Base-by-base conservation (phyloP, 2,888 invertebrate genomes). In the Netelia melanura region DNA sequence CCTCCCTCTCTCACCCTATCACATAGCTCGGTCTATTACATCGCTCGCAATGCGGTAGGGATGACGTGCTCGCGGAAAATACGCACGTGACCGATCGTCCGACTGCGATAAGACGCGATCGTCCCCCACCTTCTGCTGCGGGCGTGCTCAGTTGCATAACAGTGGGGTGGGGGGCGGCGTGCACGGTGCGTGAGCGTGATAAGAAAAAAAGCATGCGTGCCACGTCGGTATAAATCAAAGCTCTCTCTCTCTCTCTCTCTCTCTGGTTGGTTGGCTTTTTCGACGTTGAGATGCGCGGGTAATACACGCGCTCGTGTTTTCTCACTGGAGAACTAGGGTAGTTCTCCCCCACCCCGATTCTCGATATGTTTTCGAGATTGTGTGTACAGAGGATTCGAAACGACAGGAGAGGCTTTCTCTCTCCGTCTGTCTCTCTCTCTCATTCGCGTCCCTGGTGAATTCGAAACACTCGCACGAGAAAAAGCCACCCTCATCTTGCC, bases 141-240 rank as follows among this genome's bases (percentile, higher is more conserved):
- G 9, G 17, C 21, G 58, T 9, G n/a, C 17, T 6, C 17, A 70
- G 72, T 81, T 77, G 86, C 65, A 84, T 79, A 78, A 3, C n/a
- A 84, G 85, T 84, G 52, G 79, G 38, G 82, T 81, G 86, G 79
- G 79, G 79, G 86, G 70, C 82, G 65, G 74, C 77, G 75, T 74
- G 74, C 74, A 78, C 62, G 65, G 86, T 86, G 87, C 83, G 84
- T 75, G 71, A 82, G 79, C 52, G 74, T 87, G 91, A 91, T 91
- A 91, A 91, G 90, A 83, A 81, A 85, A 87, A 88, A 77, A 70
- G 86, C 83, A 85, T 88, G 90, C 90, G 89, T 91, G 91, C 85
- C 61, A 70, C 83, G 80, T 86, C 85, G 83, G 82, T 87, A 88
- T 91, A 90, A 91, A 91, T 91, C 91, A 91, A 87, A 86, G 83